phyloP scores from a whole-genome alignment of 2,888 invertebrate species.

The Leptothorax acervorum region DNA sequence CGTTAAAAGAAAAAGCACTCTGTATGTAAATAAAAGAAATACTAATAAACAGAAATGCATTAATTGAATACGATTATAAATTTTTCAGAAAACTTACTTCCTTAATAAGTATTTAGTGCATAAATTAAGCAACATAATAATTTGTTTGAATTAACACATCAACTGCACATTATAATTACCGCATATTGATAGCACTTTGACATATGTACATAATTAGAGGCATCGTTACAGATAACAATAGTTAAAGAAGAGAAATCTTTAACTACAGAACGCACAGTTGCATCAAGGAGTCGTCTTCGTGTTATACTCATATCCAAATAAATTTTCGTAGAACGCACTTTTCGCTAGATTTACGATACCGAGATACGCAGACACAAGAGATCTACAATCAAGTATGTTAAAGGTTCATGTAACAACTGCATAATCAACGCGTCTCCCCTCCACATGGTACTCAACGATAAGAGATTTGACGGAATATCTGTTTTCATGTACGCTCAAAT shows the following conservation, averaged over 20 bases:
- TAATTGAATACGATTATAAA: neutral
- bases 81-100: neutral
- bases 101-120: neutral
- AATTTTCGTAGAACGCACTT: neutral
- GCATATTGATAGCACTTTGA: neutral
- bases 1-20: neutral
- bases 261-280: neutral
- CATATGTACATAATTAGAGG: neutral
- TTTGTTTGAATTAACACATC: constrained; percentile 2
- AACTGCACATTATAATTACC: neutral
- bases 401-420: neutral
- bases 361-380: neutral
- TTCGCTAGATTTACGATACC: neutral
- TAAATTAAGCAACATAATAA: neutral
- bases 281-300: neutral
- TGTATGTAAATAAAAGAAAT: neutral
- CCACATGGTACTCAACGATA: neutral
- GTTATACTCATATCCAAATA: neutral
- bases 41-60: neutral
- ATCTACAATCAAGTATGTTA: neutral
- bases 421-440: neutral
- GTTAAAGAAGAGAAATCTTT: neutral
- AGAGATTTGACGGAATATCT: constrained; percentile 11
- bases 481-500: constrained; percentile 1
- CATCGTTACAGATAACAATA: neutral